Evolutionary conservation across 2,797 vertebrate genomes (phyloP).

Genomic region (Arnoldichthys spilopterus): DNA sequence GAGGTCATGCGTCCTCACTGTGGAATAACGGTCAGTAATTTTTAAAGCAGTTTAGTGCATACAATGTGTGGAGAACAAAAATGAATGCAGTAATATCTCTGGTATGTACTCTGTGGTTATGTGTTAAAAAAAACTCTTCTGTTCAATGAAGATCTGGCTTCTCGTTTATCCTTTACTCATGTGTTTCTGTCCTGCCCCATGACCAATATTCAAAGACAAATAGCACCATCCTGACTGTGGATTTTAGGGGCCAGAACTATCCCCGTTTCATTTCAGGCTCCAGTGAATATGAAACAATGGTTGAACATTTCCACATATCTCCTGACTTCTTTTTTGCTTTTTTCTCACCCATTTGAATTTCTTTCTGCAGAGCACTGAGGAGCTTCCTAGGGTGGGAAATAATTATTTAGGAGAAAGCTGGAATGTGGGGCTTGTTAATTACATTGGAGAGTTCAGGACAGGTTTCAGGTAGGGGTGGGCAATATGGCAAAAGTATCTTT

Average conservation of each 20-base stretch:
- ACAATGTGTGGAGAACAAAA: not conserved
- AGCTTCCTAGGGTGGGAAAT: conserved; percentile 62
- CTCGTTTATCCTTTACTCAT: conserved; percentile 11
- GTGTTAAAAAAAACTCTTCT: not conserved
- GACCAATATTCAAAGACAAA: conserved; percentile 40
- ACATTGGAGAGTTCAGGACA: conserved; percentile 72
- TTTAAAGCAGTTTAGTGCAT: not conserved
- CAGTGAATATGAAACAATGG: conserved; percentile 49
- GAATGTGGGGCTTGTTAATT: conserved; percentile 77
- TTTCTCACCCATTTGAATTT: not conserved
- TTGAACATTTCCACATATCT: conserved; percentile 34
- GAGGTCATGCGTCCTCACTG: not conserved
- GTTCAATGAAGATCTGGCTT: not conserved
- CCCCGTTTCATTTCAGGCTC: conserved; percentile 54
- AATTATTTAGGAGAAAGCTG: conserved; percentile 76
- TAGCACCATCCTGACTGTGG: conserved; percentile 11
- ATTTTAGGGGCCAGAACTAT: conserved; percentile 38
- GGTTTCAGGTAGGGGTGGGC: too few species aligned
- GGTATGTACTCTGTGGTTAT: too few species aligned
- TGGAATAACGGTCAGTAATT: not conserved
- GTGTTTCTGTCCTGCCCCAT: not conserved
- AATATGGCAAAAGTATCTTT: too few species aligned
- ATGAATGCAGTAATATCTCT: not conserved
- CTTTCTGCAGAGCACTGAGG: conserved; percentile 20
- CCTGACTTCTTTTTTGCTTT: not conserved